Base-by-base conservation (phyloP, 2,797 vertebrate genomes). In the Rhinichthys osculus region DNA sequence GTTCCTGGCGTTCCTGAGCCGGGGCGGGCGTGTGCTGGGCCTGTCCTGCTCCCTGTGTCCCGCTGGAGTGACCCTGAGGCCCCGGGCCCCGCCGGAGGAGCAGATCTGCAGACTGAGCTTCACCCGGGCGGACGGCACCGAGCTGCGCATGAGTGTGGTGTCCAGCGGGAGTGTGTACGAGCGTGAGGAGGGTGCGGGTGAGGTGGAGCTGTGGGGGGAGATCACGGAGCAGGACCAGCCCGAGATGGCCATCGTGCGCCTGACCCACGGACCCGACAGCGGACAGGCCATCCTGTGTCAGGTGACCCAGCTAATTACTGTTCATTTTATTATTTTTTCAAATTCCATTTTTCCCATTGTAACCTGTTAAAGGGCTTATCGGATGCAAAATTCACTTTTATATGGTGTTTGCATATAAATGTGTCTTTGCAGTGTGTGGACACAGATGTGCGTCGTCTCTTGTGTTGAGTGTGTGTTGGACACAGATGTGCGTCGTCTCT, bases 211-310 rank as follows among this genome's bases (percentile, higher is more conserved):
- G 1, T 91, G 95, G 95, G 96, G 96, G 54, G 94, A 91, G 74
- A 93, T 99, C 84, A 95, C 91, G 17, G 0, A 87, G 91, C 0
- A 76, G 91, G 62, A 91, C 27, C 71, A 79, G 50, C 93, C 89
- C 38, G 96, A 97, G 54, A 86, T 91, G 78, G 94, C 96, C n/a
- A 93, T 99, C 0, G 93, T 98, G 72, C 94, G 94, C 1, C 90
- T 98, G 73, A 93, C 94, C 0, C 94, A 96, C 0, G 96, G 96
- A 57, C 89, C 90, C 4, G 72, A 89, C 0, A 95, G 96, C 13
- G 98, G 98, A 27, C 97, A 97, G 92, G 97, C 98, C n/a, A 85
- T 99, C 73, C 95, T 99, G 7, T 97, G 94, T 90, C 98, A 99
- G 98, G 98, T 64, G 1, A 30, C n/a, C 59, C 44, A 14, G 14